These are phyloP conservation scores for Condylura cristata DNA, from an alignment of 2,113 vertebrate species.

Conservation along the genomic window DNA sequence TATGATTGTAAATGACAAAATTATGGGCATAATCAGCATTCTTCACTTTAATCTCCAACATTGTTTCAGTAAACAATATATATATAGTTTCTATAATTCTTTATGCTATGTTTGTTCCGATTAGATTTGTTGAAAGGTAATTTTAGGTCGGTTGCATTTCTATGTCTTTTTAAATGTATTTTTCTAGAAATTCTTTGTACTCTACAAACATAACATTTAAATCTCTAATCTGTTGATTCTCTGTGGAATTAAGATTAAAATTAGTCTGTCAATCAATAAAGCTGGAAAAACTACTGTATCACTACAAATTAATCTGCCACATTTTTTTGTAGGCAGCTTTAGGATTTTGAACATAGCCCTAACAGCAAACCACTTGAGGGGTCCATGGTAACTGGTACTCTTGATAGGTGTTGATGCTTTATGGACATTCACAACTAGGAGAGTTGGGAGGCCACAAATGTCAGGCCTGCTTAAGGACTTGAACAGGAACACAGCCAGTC, in stretches of 20 bases:
- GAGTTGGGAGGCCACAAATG: neutral
- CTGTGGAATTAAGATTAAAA: neutral
- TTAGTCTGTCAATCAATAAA: neutral
- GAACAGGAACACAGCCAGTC: neutral
- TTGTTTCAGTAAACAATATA: neutral
- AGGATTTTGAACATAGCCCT: neutral
- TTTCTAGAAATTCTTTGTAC: slow-evolving; percentile 1
- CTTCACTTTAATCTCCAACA: slow-evolving; percentile 24
- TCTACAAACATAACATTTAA: neutral
- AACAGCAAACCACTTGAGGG: neutral
- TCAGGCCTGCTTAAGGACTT: neutral
- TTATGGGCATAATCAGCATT: neutral
- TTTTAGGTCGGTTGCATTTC: slow-evolving; percentile 22
- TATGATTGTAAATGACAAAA: neutral
- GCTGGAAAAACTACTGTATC: neutral
- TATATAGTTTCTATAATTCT: neutral
- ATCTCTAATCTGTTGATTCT: slow-evolving; percentile 16
- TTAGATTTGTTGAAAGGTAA: slow-evolving; percentile 45
- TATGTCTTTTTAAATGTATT: neutral
- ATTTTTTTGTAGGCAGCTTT: neutral
- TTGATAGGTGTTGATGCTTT: neutral
- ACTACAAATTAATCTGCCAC: neutral
- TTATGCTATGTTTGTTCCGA: neutral
- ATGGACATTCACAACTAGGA: neutral
- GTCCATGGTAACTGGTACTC: neutral